Conservation (phyloP, 2,797 vertebrate genomes). For the Chaenodraco wilsoni region DNA sequence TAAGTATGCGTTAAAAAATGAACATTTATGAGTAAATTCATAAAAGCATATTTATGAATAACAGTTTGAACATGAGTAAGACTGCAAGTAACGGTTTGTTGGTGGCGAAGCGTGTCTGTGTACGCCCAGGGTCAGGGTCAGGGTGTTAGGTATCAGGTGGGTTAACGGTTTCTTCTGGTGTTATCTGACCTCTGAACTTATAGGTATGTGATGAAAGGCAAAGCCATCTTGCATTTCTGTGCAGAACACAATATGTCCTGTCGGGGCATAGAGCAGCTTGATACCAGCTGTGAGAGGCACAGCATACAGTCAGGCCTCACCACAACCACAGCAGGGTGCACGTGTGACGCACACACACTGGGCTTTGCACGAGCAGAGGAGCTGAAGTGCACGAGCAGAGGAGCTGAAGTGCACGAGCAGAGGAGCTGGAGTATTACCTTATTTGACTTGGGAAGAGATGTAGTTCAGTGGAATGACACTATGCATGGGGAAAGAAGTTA, state of each 20-base stretch:
- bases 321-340: background rate
- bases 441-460: background rate
- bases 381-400: too few relatives aligned
- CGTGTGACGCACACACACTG: background rate
- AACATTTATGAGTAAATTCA: too few relatives aligned
- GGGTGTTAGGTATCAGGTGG: too few relatives aligned
- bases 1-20: background rate
- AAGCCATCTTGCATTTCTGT: background rate
- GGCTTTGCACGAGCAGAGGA: background rate
- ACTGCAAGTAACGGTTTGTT: background rate
- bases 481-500: background rate
- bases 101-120: background rate
- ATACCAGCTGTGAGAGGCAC: slow-evolving; percentile 1
- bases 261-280: background rate
- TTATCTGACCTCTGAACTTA: background rate
- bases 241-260: background rate
- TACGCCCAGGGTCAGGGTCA: too few relatives aligned
- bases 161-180: background rate
- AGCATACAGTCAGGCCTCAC: background rate
- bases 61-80: background rate
- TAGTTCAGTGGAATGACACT: background rate
- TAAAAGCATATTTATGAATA: background rate
- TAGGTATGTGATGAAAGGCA: background rate
- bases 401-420: too few relatives aligned
- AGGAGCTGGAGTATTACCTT: background rate